These are phyloP conservation scores for Pardosa pseudoannulata DNA, from an alignment of 2,888 invertebrate species.

Conservation along the genomic window DNA sequence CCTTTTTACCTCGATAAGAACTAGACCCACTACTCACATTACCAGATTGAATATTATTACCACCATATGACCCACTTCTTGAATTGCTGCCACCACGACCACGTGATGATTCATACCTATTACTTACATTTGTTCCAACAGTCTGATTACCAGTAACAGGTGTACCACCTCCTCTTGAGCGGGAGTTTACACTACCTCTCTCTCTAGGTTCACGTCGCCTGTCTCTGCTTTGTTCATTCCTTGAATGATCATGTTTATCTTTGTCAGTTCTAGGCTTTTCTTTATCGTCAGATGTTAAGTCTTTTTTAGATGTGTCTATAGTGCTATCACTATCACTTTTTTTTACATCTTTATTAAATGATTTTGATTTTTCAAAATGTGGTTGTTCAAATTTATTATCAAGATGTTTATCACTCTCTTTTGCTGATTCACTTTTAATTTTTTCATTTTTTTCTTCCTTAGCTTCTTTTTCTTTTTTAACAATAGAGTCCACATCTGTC, in stretches of 20 bases:
- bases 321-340: slow-evolving; percentile 41
- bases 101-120: slow-evolving; percentile 24
- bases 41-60: slow-evolving; percentile 18
- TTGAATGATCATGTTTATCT: slow-evolving; percentile 62
- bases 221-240: slow-evolving; percentile 61
- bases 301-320: slow-evolving; percentile 44
- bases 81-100: slow-evolving; percentile 46
- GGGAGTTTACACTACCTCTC: slow-evolving; percentile 75
- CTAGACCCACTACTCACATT: slow-evolving; percentile 56
- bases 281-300: slow-evolving; percentile 75
- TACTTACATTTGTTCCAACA: slow-evolving; percentile 26
- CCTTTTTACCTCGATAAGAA: slow-evolving; percentile 76
- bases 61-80: slow-evolving; percentile 54
- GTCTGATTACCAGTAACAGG: background rate
- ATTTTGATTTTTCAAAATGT: slow-evolving; percentile 78
- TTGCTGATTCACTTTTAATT: slow-evolving; percentile 57
- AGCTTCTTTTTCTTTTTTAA: slow-evolving; percentile 66
- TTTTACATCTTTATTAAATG: slow-evolving; percentile 54
- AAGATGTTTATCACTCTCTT: slow-evolving; percentile 71
- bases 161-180: slow-evolving; percentile 62
- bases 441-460: slow-evolving; percentile 73
- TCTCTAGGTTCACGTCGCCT: slow-evolving; percentile 73
- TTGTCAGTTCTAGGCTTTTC: slow-evolving; percentile 79
- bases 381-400: slow-evolving; percentile 58
- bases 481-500: slow-evolving; percentile 45